Evolutionary conservation across 2,113 vertebrate species (phyloP).

Genomic region (Phycodurus eques): DNA sequence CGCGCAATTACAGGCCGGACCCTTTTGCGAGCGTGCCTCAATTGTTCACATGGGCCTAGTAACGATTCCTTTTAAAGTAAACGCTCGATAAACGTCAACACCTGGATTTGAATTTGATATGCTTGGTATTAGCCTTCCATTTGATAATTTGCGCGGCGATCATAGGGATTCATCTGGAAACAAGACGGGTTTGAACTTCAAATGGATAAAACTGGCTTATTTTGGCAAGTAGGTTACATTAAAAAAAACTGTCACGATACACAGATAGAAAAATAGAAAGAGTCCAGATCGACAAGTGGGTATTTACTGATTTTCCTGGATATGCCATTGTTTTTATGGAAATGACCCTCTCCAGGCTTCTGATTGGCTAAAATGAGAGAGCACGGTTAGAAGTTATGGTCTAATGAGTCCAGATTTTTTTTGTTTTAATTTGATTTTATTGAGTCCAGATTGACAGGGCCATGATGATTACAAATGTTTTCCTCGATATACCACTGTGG

Average conservation of each 20-base stretch:
- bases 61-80: conserved; percentile 25
- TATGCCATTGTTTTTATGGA: no score
- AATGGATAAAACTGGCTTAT: neutral
- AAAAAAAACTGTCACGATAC: neutral
- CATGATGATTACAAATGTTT: no score
- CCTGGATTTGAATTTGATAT: neutral
- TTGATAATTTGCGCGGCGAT: neutral
- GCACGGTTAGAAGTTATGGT: no score
- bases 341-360: no score
- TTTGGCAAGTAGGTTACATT: neutral
- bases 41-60: conserved; percentile 40
- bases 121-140: neutral
- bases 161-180: neutral
- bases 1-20: conserved; percentile 50
- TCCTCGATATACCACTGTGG: no score
- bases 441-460: no score
- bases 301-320: no score
- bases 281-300: no score
- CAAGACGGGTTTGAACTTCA: neutral
- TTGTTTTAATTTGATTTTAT: no score
- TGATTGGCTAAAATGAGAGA: no score
- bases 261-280: no score
- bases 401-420: no score
- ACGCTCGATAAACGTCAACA: neutral
- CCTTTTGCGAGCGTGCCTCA: conserved; percentile 16